Evolutionary conservation across 2,888 invertebrate species (phyloP), one percentile per base, ranked within the genome.

Genomic region (Neoascia interrupta): DNA sequence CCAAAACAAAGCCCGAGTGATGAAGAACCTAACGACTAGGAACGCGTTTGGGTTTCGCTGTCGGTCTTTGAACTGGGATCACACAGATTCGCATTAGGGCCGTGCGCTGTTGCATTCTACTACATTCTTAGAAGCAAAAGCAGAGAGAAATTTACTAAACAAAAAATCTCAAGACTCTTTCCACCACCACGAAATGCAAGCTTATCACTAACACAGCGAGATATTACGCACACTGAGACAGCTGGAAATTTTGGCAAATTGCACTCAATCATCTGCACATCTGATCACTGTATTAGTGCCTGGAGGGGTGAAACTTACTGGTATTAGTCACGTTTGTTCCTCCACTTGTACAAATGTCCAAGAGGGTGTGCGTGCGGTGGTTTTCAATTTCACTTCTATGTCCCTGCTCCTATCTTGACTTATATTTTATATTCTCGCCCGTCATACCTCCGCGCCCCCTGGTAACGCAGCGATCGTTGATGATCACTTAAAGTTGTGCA

Each of bases 41-140:
- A 74, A 74, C 74, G 53, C 53, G 66, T 53, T 58, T 63, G 34
- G 51, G 37, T n/a, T n/a, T 64, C 60, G 64, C 64, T 64, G 58
- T 70, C 76, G 70, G 76, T 60, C 76, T 76, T 76, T 76, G 76
- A 76, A 76, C 76, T 70, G 76, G 28, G 51, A 66, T 70, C 70
- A 70, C 70, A 70, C 64, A 60, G 75, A 63, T 75, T 66, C 53
- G 41, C 37, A 53, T 76, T 70, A 70, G 76, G 47, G 53, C 21
- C 11, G 10, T 53, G 15, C 39, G 23, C 37, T 53, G n/a, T 28
- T 64, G 58, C 70, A 60, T 34, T 70, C 72, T 70, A 70, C 47
- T 54, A 76, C 72, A 72, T 76, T 76, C 76, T 72, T 54, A 66
- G 54, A 69, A 53, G 4, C 18, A 15, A 5, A 13, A 47, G 45